phyloP scores from a whole-genome alignment of 37 sponge, comb jelly and placozoan species.

The Haliclona indistincta region DNA sequence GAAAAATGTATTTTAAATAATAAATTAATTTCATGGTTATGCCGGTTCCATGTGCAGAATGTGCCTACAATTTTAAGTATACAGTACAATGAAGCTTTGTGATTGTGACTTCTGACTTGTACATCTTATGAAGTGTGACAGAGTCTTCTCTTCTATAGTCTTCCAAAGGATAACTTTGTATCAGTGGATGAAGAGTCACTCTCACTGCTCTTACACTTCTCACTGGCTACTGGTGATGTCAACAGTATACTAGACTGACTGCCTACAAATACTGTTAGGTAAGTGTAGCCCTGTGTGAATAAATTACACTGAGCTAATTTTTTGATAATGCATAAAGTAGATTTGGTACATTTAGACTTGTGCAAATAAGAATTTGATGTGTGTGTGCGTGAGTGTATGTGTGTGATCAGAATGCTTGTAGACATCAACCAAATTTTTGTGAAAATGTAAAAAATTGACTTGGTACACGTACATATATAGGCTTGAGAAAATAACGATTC shows the following conservation, averaged over 20 bases:
- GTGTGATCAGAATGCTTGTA: neutral
- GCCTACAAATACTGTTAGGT: conserved; percentile 53
- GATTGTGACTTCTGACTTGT: too few species aligned
- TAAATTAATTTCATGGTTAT: too few species aligned
- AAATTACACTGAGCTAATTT: too few species aligned
- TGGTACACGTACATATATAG: neutral
- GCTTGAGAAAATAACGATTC: neutral
- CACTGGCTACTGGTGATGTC: conserved; percentile 68
- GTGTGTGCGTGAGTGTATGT: neutral
- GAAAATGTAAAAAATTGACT: neutral
- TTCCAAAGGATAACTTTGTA: conserved; percentile 34
- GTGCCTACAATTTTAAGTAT: too few species aligned
- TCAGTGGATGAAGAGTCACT: conserved; percentile 38
- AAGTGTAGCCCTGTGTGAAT: neutral
- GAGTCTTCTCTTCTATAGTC: conserved; percentile 1
- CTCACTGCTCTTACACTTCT: conserved; percentile 41
- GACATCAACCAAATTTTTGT: neutral
- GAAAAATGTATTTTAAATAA: too few species aligned
- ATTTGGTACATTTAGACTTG: too few species aligned
- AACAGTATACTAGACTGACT: conserved; percentile 63
- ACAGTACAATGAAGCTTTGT: too few species aligned
- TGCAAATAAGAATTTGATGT: too few species aligned
- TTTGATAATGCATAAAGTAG: too few species aligned
- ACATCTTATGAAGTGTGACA: too few species aligned
- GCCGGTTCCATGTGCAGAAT: too few species aligned